Evolutionary conservation across 2,797 vertebrate genomes (phyloP).

Genomic region (Poecilia picta): DNA sequence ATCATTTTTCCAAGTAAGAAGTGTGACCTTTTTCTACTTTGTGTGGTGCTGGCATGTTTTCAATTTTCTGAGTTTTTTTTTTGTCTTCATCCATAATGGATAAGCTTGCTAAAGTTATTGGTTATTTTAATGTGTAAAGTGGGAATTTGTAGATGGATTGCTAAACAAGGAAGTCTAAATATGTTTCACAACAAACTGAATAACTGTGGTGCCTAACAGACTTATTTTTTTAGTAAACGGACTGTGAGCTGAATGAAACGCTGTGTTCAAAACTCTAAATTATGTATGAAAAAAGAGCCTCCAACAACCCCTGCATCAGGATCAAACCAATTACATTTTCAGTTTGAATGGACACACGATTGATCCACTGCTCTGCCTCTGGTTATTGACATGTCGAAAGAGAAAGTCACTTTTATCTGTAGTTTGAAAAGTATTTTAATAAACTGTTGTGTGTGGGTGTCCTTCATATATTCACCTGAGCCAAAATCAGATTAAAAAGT

Average conservation of each 20-base stretch:
- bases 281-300: constrained; percentile 14
- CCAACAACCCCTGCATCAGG: constrained; percentile 4
- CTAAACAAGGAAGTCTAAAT: not conserved
- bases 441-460: constrained; percentile 3
- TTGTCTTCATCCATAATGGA: not conserved
- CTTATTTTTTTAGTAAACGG: not conserved
- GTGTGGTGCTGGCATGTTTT: too few relatives aligned
- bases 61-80: too few relatives aligned
- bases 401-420: constrained; percentile 19
- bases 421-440: not conserved
- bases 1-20: not conserved
- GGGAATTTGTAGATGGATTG: not conserved
- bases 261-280: constrained; percentile 29
- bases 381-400: not conserved
- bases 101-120: not conserved
- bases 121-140: not conserved
- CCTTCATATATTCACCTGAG: constrained; percentile 10
- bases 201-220: not conserved
- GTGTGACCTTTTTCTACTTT: not conserved
- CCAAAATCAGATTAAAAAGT: constrained; percentile 12
- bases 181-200: not conserved
- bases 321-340: constrained; percentile 29
- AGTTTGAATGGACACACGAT: constrained; percentile 11
- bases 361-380: not conserved
- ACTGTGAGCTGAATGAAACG: constrained; percentile 1